Evolutionary conservation across 1,140 invertebrate species (phyloP).

Genomic region (Pentalonia nigronervosa): DNA sequence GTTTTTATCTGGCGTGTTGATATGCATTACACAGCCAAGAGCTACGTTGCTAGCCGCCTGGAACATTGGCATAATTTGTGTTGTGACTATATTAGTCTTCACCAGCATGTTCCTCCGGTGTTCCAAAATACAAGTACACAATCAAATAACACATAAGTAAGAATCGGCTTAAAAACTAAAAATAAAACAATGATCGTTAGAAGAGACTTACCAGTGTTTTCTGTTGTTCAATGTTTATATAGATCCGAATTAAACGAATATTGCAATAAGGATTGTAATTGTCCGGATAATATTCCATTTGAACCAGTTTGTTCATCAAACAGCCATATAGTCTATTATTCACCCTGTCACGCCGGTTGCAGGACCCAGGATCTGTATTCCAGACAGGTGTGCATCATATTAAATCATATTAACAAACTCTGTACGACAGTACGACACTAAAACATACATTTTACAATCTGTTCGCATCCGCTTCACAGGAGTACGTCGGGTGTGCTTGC

Average conservation of each 20-base stretch:
- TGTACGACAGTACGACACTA: not conserved
- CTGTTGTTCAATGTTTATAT: not conserved
- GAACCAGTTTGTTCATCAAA: conserved; percentile 56
- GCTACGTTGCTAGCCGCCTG: conserved; percentile 44
- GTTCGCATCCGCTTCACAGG: conserved; percentile 15
- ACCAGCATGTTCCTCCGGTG: conserved; percentile 35
- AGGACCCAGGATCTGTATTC: conserved; percentile 37
- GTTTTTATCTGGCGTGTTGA: conserved; percentile 39
- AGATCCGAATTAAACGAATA: conserved; percentile 5
- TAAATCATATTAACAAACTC: not conserved
- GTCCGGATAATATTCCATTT: conserved; percentile 51
- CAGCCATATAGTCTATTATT: conserved; percentile 55
- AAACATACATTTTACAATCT: not conserved
- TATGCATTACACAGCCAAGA: conserved; percentile 48
- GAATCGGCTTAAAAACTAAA: not conserved
- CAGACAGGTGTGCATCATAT: not conserved
- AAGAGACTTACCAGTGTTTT: not conserved
- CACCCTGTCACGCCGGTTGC: conserved; percentile 58
- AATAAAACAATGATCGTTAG: too few species aligned
- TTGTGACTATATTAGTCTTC: conserved; percentile 47
- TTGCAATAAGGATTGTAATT: conserved; percentile 55
- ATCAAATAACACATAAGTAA: conserved; percentile 41
- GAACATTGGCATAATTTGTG: conserved; percentile 48
- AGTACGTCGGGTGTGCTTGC: conserved; percentile 57
- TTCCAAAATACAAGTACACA: conserved; percentile 52